Percentiles rank a stretch among this genome's conserved stretches.
Evolutionary conservation across 2,888 invertebrate species (phyloP).

Genomic region (Ypsolopha scabrella): DNA sequence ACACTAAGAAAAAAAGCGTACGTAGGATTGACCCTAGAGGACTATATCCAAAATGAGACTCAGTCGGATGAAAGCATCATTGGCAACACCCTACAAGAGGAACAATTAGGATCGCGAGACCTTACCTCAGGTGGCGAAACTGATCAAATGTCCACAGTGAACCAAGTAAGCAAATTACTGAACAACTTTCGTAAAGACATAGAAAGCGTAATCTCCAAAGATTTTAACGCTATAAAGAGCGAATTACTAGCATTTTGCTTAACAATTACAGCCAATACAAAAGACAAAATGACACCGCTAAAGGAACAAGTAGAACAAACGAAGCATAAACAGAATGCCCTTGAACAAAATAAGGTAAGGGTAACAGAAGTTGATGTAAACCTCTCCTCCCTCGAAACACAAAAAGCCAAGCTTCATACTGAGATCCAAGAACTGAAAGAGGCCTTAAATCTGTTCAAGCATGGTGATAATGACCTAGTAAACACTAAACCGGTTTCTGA

Average conservation of each 20-base stretch:
- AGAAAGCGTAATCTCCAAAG: neutral
- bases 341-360: neutral
- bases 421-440: neutral
- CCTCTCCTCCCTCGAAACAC: neutral
- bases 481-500: neutral
- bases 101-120: neutral
- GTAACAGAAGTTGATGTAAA: neutral
- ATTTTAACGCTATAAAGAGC: neutral
- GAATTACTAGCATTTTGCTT: neutral
- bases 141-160: neutral
- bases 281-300: neutral
- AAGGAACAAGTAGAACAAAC: neutral
- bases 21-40: neutral
- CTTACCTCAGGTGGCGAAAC: neutral
- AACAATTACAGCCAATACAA: neutral
- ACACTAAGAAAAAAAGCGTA: neutral
- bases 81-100: neutral
- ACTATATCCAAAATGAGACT: neutral
- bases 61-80: neutral
- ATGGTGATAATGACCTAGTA: neutral
- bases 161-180: neutral
- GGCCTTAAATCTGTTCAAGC: neutral
- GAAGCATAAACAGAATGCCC: neutral
- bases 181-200: neutral
- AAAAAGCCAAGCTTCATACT: neutral